Base-by-base conservation (phyloP, 2,888 invertebrate genomes). In the Drosophila eohydei region DNA sequence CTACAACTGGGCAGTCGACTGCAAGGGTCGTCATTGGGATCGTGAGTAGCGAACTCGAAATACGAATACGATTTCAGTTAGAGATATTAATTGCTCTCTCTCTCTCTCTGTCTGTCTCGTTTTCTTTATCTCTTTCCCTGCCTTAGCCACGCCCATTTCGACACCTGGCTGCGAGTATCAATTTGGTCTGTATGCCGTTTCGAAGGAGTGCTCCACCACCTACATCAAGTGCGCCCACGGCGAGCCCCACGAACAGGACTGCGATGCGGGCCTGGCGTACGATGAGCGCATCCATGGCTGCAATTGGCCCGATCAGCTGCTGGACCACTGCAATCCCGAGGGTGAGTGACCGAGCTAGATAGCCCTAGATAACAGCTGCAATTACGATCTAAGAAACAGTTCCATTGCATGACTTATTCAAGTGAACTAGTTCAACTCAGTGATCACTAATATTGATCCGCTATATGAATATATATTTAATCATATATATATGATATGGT, bases 261-360 rank as follows among this genome's bases (percentile, higher is more conserved):
- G 98, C 93, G 97, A 97, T 59, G 95, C 97, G 0, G 98, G 98
- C 2, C 94, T 98, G 66, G 98, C 96, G 16, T 98, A 98, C 92
- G 97, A 98, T 87, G 96, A 97, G 57, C 95, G 96, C 83, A 97
- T 95, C 68, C 98, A 98, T 91, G 95, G 96, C 56, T 98, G 98
- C 94, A 97, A 98, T 93, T 98, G 98, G 98, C 98, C 98, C 8
- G 98, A 98, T 94, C 95, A 97, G 67, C 94, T 98, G 46, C 94
- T 96, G 74, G 97, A 97, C 64, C 95, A 94, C 92, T 98, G 98
- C 93, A 97, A 97, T 93, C 97, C 97, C 75, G 97, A 97, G 95
- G 96, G 97, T 97, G 93, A 71, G 63, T 6, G 12, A 41, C 14
- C n/a, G 14, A 38, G 0, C 14, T 14, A 5, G 44, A 26, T 21